A percentile compares a stretch with the other conserved stretches of the same genome.
phyloP scores from a whole-genome alignment of 2,797 vertebrate genomes.

The Propithecus deckenii region DNA sequence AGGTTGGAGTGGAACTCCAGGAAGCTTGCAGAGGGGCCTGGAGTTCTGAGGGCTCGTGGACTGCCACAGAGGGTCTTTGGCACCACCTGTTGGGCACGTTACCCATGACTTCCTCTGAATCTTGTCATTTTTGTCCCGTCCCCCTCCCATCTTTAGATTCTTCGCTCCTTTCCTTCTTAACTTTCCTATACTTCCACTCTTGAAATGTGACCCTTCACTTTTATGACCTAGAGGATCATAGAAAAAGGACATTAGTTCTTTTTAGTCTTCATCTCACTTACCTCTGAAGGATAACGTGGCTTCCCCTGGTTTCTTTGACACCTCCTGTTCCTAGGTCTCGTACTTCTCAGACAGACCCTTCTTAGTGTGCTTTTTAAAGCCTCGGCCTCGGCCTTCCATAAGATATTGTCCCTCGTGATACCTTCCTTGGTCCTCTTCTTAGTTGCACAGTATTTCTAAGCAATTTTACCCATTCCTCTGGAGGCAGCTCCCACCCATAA shows the following conservation, averaged over 20 bases:
- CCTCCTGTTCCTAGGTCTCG: neutral
- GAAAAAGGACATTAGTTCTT: neutral
- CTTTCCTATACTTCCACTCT: neutral
- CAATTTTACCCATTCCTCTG: neutral
- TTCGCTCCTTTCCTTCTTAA: neutral
- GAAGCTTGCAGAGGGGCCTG: neutral
- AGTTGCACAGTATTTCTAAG: neutral
- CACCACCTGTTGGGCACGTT: conserved; percentile 46
- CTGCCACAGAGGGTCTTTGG: neutral
- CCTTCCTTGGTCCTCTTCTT: neutral
- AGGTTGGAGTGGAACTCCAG: neutral
- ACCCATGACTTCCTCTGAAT: neutral
- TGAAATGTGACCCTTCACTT: neutral
- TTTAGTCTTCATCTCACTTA: neutral
- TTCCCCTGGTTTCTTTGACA: neutral
- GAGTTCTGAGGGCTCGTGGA: neutral
- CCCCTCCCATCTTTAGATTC: neutral
- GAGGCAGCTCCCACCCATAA: neutral
- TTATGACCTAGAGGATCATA: neutral
- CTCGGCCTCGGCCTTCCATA: neutral
- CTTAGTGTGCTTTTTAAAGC: neutral
- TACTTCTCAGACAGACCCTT: neutral
- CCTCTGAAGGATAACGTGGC: neutral
- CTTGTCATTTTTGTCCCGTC: neutral
- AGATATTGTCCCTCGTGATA: neutral